A percentile compares a stretch with the other conserved stretches of the same genome.
Conservation (phyloP, 2,113 vertebrate species). For the Noturus placidus region DNA sequence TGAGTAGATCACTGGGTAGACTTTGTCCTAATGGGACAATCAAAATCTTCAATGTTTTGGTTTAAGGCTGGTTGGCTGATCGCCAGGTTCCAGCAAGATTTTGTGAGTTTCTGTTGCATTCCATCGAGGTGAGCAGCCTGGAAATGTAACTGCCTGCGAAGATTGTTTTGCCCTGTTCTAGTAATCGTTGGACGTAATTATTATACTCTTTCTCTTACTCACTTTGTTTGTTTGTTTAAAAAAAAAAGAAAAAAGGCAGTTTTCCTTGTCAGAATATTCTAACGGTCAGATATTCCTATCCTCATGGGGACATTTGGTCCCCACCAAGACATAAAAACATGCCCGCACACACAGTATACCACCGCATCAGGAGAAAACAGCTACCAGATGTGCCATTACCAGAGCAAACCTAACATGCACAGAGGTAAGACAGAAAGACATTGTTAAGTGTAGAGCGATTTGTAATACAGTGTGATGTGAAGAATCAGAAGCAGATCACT, state of each 20-base stretch:
- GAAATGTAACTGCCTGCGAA: constrained; percentile 51
- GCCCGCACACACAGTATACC: constrained; percentile 34
- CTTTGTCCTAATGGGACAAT: background rate
- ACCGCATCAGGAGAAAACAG: constrained; percentile 53
- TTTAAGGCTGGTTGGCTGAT: background rate
- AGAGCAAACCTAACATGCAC: constrained; percentile 33
- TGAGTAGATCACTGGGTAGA: background rate
- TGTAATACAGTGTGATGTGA: constrained; percentile 38
- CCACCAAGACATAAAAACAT: background rate
- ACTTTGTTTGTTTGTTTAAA: background rate
- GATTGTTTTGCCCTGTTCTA: constrained; percentile 41
- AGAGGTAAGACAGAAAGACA: constrained; percentile 48
- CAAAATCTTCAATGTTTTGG: constrained; percentile 4
- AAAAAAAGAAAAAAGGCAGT: no score
- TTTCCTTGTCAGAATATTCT: background rate
- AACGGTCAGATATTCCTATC: background rate
- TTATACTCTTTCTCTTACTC: constrained; percentile 34
- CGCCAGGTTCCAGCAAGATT: constrained; percentile 18
- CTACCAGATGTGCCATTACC: constrained; percentile 54
- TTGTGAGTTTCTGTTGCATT: constrained; percentile 48
- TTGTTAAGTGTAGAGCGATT: constrained; percentile 47
- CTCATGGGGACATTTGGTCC: background rate
- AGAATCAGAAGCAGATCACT: constrained; percentile 38
- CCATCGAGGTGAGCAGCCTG: constrained; percentile 53
- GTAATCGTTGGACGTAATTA: constrained; percentile 56